Base-by-base conservation (phyloP, 2,888 invertebrate genomes). In the Kryphioiulus occultus region DNA sequence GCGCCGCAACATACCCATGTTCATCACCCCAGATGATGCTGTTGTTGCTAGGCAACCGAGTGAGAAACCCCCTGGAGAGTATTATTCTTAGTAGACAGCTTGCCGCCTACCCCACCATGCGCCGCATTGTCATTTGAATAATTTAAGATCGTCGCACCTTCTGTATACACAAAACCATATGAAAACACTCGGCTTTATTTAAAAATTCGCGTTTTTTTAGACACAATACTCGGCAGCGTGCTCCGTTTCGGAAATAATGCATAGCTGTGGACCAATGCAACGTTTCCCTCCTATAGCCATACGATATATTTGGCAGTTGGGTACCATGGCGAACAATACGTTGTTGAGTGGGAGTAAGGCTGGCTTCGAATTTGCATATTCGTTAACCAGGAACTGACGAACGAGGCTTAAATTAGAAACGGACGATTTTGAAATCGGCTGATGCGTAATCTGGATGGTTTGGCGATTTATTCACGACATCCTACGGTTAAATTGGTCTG, bases 91-190 rank as follows among this genome's bases (percentile, higher is more conserved):
- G 84, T 84, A 84, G 84, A 84, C 84, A 84, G 84, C 84, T 39
- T 84, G 84, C 84, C 84, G 84, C 84, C 84, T 39, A 39, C 84
- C 42, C 84, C 84, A 84, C 84, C 84, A 42, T 84, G 68, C 68
- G 26, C 26, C 68, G 12, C 68, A 26, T 68, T 68, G 68, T 68
- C 68, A 68, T 26, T 68, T 68, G 68, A 68, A 68, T 68, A 68
- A 68, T 68, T 68, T 68, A 68, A 68, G 68, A 68, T 68, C 68
- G 68, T 68, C 68, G 68, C 68, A 68, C 68, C 22, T 68, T 68
- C 12, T n/a, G 5, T 59, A 22, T 22, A 22, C 59, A 59, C 59
- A 59, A 59, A 68, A 22, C 68, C 68, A 68, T 68, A 22, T 68
- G 68, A 68, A 68, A 68, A 68, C 68, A 68, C 68, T 22, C 68